phyloP scores from a whole-genome alignment of 2,888 invertebrate species.

The Cosmia trapezina region DNA sequence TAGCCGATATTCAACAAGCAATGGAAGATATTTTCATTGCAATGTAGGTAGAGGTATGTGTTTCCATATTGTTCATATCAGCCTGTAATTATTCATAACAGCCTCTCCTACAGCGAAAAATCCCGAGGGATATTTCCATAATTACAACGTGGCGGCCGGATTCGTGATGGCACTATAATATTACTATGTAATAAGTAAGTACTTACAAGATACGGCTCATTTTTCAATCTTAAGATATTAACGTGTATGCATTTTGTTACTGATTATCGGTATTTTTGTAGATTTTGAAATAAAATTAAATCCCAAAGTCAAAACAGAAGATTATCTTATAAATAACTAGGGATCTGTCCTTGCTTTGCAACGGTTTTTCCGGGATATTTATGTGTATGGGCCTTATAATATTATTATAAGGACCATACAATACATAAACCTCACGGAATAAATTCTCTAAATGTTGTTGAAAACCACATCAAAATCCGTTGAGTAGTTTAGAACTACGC shows the following conservation, averaged over 20 bases:
- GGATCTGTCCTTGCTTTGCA: no score
- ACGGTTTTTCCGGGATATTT: no score
- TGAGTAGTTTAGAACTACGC: not conserved
- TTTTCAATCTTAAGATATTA: not conserved
- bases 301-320: not conserved
- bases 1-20: no score
- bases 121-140: slow-evolving; percentile 50
- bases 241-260: not conserved
- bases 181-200: slow-evolving; percentile 37
- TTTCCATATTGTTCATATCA: slow-evolving; percentile 45
- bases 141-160: slow-evolving; percentile 52
- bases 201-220: not conserved
- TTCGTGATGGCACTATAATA: slow-evolving; percentile 50
- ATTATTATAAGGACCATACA: no score
- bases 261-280: not conserved
- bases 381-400: no score
- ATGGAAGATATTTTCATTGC: no score
- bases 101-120: slow-evolving; percentile 40
- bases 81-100: slow-evolving; percentile 51
- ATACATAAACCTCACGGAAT: no score
- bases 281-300: not conserved
- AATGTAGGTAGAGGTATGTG: not conserved
- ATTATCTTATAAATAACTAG: not conserved
- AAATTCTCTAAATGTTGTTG: no score
- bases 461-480: no score